Evolutionary conservation across 2,888 invertebrate species (phyloP).

Genomic region (Plemyria rubiginata): DNA sequence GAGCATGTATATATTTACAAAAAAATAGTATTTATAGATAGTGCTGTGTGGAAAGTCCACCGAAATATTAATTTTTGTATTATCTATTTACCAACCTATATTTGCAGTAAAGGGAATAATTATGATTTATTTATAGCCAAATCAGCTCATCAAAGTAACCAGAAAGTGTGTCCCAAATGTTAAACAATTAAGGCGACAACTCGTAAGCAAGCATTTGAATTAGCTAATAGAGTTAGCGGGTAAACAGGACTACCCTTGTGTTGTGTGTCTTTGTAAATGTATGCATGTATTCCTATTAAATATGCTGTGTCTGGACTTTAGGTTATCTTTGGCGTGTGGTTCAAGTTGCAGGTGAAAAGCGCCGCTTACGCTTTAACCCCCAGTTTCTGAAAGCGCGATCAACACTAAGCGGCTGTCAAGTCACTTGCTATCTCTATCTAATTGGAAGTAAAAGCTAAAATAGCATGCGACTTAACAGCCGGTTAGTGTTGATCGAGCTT

Average conservation of each 20-base stretch:
- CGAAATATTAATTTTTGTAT: too few species aligned
- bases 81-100: too few species aligned
- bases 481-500: too few species aligned
- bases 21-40: too few species aligned
- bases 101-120: too few species aligned
- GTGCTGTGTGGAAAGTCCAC: too few species aligned
- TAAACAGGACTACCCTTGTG: conserved; percentile 29
- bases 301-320: conserved; percentile 26
- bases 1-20: too few species aligned
- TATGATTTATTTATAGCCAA: background rate
- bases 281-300: conserved; percentile 34
- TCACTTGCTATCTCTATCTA: too few species aligned
- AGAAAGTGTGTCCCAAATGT: conserved; percentile 28
- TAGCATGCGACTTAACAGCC: too few species aligned
- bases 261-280: conserved; percentile 33
- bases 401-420: too few species aligned
- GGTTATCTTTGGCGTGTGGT: conserved; percentile 23
- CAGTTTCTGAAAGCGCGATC: too few species aligned
- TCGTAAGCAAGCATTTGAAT: conserved; percentile 36
- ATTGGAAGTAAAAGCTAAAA: too few species aligned
- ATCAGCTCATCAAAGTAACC: conserved; percentile 15
- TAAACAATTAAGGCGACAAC: conserved; percentile 28
- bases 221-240: conserved; percentile 38
- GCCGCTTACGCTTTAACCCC: background rate
- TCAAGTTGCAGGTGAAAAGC: background rate